Base-by-base conservation (phyloP, 2,113 vertebrate genomes). In the Ptychochromis oligacanthus region DNA sequence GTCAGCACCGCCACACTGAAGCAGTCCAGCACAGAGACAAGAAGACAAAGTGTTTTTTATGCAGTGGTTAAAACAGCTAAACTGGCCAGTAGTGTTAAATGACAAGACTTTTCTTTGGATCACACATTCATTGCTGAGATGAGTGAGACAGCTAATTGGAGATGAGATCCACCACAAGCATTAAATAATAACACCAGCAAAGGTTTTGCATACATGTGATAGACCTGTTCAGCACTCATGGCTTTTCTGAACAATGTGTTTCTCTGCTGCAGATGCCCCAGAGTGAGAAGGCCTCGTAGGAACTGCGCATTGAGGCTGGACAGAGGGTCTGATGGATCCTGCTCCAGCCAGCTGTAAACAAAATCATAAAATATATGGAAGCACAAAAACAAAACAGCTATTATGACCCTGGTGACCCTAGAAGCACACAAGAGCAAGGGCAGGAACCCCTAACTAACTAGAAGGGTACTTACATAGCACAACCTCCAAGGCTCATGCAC, bases 251-350 rank as follows among this genome's bases (percentile, higher is more conserved):
- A 46, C 62, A 82, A 60, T 0, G 54, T 82, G 57, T 80, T 77
- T 61, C 46, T 91, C 78, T 88, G 87, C 49, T 94, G 93, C 70
- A 93, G 84, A 7, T 79, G 67, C 22, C 93, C 94, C 46, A 95
- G 89, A 28, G 88, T 91, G 62, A 95, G 88, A 40, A 94, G 94
- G 3, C 94, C 95, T 57, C 82, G 77, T 34, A 95, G 88, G 79
- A 96, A 94, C 79, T 94, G 92, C 28, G 84, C 61, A 34, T 87
- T 95, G 43, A 84, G 11, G 43, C 85, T 83, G 26, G 89, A 95
- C 57, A 95, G 79, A 31, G 84, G 84, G 38, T 94, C 90, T 13
- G 65, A 87, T n/a, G 83, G 75, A 26, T 88, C 81, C 77, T 80
- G 91, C 64, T 84, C 77, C 74, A 72, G 60, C 75, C 81, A 72